Evolutionary conservation across 2,113 vertebrate species (phyloP).

Genomic region (Motacilla alba): DNA sequence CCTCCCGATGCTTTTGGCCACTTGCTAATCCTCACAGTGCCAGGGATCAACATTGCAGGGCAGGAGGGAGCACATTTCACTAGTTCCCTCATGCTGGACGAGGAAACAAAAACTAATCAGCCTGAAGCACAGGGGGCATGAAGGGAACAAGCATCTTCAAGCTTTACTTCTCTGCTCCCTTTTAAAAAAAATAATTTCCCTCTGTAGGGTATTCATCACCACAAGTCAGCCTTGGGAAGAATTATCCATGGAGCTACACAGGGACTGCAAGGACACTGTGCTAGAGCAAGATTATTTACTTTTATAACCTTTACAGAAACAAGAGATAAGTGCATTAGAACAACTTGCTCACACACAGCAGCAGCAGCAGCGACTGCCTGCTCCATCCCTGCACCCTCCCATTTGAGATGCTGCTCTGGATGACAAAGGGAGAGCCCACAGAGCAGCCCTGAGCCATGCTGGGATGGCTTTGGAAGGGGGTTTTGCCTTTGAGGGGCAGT

Average conservation of each 20-base stretch:
- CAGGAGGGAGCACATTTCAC: background rate
- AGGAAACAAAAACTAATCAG: constrained; percentile 10
- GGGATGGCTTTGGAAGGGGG: background rate
- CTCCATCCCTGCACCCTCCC: background rate
- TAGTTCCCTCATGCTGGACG: background rate
- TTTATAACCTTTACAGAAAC: constrained; percentile 28
- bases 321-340: background rate
- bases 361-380: rapidly evolving
- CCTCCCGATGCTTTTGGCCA: background rate
- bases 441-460: background rate
- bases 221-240: constrained; percentile 20
- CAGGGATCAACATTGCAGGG: background rate
- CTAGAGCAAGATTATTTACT: constrained; percentile 21
- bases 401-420: background rate
- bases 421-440: background rate
- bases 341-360: background rate
- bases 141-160: background rate
- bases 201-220: background rate
- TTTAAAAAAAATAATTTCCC: background rate
- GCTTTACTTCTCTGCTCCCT: background rate
- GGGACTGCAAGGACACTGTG: background rate
- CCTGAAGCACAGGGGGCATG: background rate
- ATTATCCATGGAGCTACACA: background rate
- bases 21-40: background rate
- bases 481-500: background rate